Evolutionary conservation across 2,888 invertebrate species (phyloP), one percentile per base, ranked within the genome.

Genomic region (Hololepta plana): DNA sequence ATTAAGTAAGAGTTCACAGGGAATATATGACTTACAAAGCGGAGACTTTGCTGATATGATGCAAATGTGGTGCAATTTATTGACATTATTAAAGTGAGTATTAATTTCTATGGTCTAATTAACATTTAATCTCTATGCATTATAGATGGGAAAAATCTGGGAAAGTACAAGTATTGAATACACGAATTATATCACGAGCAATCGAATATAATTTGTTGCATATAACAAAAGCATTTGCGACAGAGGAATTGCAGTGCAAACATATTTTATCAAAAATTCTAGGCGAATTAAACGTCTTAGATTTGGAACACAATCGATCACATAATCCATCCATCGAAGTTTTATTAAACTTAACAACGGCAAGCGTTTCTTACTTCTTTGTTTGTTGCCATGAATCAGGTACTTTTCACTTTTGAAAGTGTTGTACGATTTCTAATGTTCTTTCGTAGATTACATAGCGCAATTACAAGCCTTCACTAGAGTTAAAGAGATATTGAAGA

Each of bases 321-420:
- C 69, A 72, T 37, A 57, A 70, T 35, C 67, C 72, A 0, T 62
- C 64, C 0, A 62, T 59, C 9, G 36, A 75, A 39, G 67, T 68
- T 2, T 59, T 67, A 9, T 49, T 81, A 11, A 77, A 72, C 49
- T 55, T 80, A 9, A 69, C 77, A 0, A 65, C 71, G 35, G 67
- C 76, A 0, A 67, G 70, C 4, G 72, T 77, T 3, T 68, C 72
- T 39, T 82, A 80, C 45, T 82, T 81, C 51, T 82, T 79, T 47
- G 60, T 72, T 30, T 74, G 74, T 40, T 60, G 81, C 31, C 64
- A 64, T 28, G 67, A 76, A 40, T 53, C 59, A 49, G 72, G 77
- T 73, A 52, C 46, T 33, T 23, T 26, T 14, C 6, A n/a, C n/a
- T n/a, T n/a, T n/a, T n/a, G n/a, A n/a, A n/a, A n/a, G n/a, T n/a